These are phyloP conservation scores for Neelides folsomi DNA, from an alignment of 2,888 invertebrate species.

Conservation along the genomic window DNA sequence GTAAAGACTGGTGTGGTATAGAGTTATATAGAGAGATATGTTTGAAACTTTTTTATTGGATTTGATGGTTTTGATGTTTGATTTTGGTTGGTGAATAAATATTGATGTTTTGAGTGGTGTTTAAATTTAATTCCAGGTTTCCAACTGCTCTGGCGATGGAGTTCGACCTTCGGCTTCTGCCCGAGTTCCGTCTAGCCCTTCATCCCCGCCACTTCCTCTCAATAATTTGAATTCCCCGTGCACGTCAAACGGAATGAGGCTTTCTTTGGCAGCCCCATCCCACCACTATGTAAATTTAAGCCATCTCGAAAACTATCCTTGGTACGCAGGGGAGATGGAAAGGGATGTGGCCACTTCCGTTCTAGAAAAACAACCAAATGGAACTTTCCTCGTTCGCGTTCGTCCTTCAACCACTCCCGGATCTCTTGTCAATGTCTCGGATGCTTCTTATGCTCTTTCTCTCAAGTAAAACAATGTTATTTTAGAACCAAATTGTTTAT, in stretches of 20 bases:
- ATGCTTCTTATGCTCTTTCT: constrained; percentile 68
- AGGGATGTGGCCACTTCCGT: constrained; percentile 60
- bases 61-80: background rate
- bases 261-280: constrained; percentile 19
- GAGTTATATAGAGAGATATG: background rate
- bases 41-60: background rate
- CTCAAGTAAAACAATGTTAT: constrained; percentile 52
- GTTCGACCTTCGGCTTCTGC: background rate
- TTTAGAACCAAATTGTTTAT: no score
- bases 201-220: constrained; percentile 25
- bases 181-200: constrained; percentile 20
- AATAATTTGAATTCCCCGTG: constrained; percentile 28
- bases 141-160: no score
- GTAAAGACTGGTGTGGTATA: no score
- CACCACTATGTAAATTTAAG: constrained; percentile 31
- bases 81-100: background rate
- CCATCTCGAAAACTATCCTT: constrained; percentile 28
- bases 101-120: background rate
- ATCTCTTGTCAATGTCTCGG: constrained; percentile 37
- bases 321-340: constrained; percentile 81
- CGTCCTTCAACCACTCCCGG: constrained; percentile 43
- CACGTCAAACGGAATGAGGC: constrained; percentile 29
- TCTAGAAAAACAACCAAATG: constrained; percentile 62
- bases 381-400: constrained; percentile 71
- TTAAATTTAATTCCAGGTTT: constrained; percentile 3